Conservation (phyloP, 2,797 vertebrate genomes). For the Emydoidea blandingii region DNA sequence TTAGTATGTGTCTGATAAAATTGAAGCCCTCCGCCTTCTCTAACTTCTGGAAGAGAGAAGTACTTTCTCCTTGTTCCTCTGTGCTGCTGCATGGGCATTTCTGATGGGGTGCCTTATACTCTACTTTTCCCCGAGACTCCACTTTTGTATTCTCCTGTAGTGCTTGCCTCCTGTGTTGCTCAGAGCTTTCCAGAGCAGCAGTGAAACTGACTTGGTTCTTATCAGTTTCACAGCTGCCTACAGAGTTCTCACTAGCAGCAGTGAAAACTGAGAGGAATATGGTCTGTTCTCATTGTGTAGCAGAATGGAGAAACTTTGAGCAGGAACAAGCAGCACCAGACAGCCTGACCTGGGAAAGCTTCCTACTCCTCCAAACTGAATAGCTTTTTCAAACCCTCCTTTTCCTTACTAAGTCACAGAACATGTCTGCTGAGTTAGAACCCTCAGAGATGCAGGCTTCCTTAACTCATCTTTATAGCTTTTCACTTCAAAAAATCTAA, state of each 20-base stretch:
- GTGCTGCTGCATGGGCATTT: background rate
- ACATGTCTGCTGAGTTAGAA: background rate
- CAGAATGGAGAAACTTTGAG: background rate
- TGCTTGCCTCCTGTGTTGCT: background rate
- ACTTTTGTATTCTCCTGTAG: background rate
- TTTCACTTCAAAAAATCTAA: background rate
- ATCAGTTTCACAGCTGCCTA: background rate
- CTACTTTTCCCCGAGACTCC: background rate
- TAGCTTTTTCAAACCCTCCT: background rate
- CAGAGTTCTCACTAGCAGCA: background rate
- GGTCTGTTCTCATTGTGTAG: background rate
- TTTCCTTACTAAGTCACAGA: background rate
- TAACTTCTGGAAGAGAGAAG: background rate
- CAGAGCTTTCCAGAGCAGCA: background rate
- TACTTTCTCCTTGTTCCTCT: background rate
- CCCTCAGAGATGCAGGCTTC: background rate
- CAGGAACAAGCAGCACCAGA: background rate
- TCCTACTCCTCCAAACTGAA: background rate
- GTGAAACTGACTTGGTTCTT: background rate
- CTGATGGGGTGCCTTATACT: background rate
- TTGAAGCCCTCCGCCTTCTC: background rate
- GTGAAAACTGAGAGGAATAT: background rate
- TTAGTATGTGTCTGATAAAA: background rate
- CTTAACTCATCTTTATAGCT: background rate
- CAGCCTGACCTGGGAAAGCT: background rate